Conservation (phyloP, 2,888 invertebrate species). For the Himalopsyche anomala region DNA sequence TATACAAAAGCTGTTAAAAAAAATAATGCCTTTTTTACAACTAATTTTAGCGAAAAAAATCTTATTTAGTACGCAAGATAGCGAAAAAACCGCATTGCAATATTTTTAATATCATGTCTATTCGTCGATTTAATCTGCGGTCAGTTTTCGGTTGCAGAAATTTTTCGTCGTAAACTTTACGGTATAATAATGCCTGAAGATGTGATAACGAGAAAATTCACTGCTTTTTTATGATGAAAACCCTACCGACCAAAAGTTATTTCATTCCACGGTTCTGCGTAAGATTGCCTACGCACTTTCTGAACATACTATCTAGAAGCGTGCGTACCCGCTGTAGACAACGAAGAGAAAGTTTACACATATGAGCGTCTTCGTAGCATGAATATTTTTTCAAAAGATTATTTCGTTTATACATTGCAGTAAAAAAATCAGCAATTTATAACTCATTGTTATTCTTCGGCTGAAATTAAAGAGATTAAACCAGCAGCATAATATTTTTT, state of each 20-base stretch:
- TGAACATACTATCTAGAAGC: neutral
- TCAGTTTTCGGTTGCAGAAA: neutral
- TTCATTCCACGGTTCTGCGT: neutral
- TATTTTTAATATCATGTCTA: conserved; percentile 17
- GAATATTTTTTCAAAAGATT: too few relatives aligned
- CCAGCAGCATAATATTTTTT: too few relatives aligned
- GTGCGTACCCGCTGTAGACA: neutral
- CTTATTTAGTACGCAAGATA: neutral
- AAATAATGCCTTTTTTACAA: neutral
- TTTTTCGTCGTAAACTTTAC: conserved; percentile 7
- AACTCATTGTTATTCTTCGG: too few relatives aligned
- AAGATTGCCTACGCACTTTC: conserved; percentile 19
- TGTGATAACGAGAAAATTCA: conserved; percentile 34
- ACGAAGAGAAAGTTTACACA: too few relatives aligned
- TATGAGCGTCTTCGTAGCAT: too few relatives aligned
- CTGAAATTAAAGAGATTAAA: too few relatives aligned
- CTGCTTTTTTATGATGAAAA: conserved; percentile 26
- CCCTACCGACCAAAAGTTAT: neutral
- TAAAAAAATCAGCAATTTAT: too few relatives aligned
- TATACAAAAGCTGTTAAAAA: neutral
- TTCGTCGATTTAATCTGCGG: conserved; percentile 2
- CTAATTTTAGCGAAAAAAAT: neutral
- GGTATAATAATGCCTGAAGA: conserved; percentile 6
- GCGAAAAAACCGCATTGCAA: neutral
- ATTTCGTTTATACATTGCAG: too few relatives aligned